Conservation (phyloP, 2,113 vertebrate genomes). For the Macquaria ambigua region DNA sequence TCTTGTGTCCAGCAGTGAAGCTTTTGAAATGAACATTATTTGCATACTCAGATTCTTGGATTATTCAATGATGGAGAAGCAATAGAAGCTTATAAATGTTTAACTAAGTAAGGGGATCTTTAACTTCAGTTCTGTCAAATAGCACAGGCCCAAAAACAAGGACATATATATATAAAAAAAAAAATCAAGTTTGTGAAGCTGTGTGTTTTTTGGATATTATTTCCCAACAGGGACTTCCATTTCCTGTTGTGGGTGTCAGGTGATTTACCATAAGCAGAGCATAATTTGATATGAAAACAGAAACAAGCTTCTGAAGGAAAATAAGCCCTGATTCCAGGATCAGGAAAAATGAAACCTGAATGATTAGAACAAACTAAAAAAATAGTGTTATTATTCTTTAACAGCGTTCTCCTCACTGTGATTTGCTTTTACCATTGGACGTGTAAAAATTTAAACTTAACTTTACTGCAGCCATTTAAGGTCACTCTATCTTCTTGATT, state of each 20-base stretch:
- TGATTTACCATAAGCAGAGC: conserved; percentile 31
- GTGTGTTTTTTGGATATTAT: conserved; percentile 28
- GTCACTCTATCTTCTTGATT: not conserved
- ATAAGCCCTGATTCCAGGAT: conserved; percentile 15
- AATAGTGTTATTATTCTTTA: not conserved
- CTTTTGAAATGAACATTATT: not conserved
- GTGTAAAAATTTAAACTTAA: not conserved
- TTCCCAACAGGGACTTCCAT: conserved; percentile 17
- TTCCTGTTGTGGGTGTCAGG: conserved; percentile 39
- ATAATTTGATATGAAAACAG: conserved; percentile 55
- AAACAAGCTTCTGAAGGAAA: conserved; percentile 3
- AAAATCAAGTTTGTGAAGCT: conserved; percentile 16
- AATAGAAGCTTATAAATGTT: not conserved
- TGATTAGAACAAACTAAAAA: not conserved
- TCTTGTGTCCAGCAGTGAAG: not conserved
- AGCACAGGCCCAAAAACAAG: not conserved
- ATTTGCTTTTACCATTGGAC: not conserved
- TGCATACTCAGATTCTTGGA: not conserved
- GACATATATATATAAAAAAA: not conserved
- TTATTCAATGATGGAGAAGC: not conserved
- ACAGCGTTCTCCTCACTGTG: not conserved
- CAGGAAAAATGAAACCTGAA: conserved; percentile 9
- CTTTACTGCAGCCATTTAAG: not conserved
- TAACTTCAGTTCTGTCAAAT: not conserved
- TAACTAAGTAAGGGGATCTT: not conserved